Evolutionary conservation across 2,113 vertebrate species (phyloP), one percentile per base, ranked within the genome.

Genomic region (Tyto alba): DNA sequence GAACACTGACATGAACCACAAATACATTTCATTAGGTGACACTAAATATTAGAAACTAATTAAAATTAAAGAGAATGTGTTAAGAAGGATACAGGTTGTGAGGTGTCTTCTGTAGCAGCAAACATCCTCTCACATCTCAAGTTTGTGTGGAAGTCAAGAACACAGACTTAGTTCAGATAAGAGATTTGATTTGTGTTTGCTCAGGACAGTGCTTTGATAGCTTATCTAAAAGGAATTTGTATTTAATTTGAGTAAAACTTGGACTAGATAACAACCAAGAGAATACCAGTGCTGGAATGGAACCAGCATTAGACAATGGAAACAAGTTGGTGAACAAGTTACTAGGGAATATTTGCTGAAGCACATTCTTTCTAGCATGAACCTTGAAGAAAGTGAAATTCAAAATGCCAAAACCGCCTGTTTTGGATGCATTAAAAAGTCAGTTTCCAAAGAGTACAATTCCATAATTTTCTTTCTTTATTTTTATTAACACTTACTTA

Each of bases 191-290:
- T 92, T 81, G 67, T 95, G 81, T 94, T 96, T 96, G 90, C 88
- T 94, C 71, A 84, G 68, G 71, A 75, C 92, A 97, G 76, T 62
- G 66, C 64, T 91, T 62, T 88, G 90, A 88, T 90, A 89, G 74
- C 68, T 95, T 69, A 91, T 67, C 90, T 93, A 94, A 88, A 90
- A 95, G 68, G 83, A 93, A 75, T 96, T 95, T 91, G 50, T 78
- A 78, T 82, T 34, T 43, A 68, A 92, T 71, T 93, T 77, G 77
- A 95, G 72, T 84, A 87, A 85, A 96, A 85, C 63, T 90, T 94
- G 66, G 85, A 73, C 57, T 69, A 95, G 76, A 47, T 85, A 88
- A 93, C 57, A 77, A 85, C 71, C 73, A 86, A 41, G 85, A 95
- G 77, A 78, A 94, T 52, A 74, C 40, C 0, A 0, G 41, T 62